These are phyloP conservation scores for Vombatus ursinus DNA, from an alignment of 2,113 vertebrate genomes.

Conservation along the genomic window DNA sequence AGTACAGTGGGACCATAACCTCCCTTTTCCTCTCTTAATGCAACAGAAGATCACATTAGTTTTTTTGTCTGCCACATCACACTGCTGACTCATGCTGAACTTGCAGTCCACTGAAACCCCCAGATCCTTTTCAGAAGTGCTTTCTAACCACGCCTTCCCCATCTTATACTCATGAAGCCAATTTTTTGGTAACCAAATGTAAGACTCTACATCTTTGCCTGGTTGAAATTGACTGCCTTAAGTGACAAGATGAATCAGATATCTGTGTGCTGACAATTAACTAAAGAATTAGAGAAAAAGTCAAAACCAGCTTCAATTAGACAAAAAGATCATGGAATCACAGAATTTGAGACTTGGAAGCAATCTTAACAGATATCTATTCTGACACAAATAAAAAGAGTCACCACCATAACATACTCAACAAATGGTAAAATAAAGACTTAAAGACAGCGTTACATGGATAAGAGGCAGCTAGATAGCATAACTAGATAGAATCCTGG, in stretches of 20 bases:
- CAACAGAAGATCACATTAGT: background rate
- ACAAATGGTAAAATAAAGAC: background rate
- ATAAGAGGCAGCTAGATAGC: background rate
- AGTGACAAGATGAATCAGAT: background rate
- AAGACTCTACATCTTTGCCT: background rate
- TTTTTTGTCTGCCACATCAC: background rate
- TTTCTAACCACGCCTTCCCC: background rate
- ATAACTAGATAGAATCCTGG: background rate
- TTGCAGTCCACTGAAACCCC: background rate
- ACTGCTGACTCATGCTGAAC: background rate
- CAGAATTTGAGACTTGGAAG: background rate
- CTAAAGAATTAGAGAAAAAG: background rate
- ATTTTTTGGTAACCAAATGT: background rate
- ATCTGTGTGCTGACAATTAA: background rate
- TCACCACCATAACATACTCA: background rate
- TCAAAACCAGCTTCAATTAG: background rate
- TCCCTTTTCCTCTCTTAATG: background rate
- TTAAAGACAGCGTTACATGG: background rate
- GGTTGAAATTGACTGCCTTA: background rate
- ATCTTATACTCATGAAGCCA: background rate
- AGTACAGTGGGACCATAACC: background rate
- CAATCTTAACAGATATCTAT: background rate
- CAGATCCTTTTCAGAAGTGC: background rate
- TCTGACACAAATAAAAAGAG: background rate
- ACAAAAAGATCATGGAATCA: background rate